Base-by-base conservation (phyloP, 2,797 vertebrate species). In the Gallirallus australis region DNA sequence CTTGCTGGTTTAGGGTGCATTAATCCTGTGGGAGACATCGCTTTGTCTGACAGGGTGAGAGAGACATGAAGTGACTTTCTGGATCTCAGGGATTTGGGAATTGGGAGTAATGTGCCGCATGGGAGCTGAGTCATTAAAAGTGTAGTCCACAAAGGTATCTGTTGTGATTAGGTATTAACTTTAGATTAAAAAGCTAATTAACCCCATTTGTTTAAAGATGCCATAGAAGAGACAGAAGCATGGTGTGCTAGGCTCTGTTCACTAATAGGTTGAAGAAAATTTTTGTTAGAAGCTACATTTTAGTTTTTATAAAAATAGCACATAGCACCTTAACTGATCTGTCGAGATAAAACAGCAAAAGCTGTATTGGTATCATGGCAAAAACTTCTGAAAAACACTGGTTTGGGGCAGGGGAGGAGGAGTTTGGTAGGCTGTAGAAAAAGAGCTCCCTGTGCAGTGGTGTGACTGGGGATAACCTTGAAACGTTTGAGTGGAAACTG, bases 161-260 rank as follows among this genome's bases (percentile, higher is more conserved):
- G 24, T 72, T 94, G 39, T 76, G 50, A 79, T 72, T 93, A 64
- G 61, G 17, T 89, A 54, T 69, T 81, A 72, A 19, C 73, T 86
- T 94, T 64, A 76, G 50, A 83, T 92, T 88, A 54, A 78, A 92
- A 75, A 86, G 5, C 15, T 91, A 71, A 91, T 87, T 94, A 76
- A 91, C 69, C 16, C 4, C 11, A 15, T 94, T 88, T 76, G 37
- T 94, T 93, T 84, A 64, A 84, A 53, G 31, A 45, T 56, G 27
- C 10, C 15, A 4, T 69, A 19, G 39, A 90, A 65, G 33, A 70
- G 45, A 37, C 11, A 30, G 10, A 65, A 75, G 4, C 27, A 33
- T 23, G 31, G 20, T 28, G 6, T 84, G 24, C 16, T 4, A 9
- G n/a, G 59, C 50, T 75, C 78, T 88, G 18, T 64, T 90, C 40